phyloP scores from a whole-genome alignment of 2,888 invertebrate species.

The Cantharis rufa region DNA sequence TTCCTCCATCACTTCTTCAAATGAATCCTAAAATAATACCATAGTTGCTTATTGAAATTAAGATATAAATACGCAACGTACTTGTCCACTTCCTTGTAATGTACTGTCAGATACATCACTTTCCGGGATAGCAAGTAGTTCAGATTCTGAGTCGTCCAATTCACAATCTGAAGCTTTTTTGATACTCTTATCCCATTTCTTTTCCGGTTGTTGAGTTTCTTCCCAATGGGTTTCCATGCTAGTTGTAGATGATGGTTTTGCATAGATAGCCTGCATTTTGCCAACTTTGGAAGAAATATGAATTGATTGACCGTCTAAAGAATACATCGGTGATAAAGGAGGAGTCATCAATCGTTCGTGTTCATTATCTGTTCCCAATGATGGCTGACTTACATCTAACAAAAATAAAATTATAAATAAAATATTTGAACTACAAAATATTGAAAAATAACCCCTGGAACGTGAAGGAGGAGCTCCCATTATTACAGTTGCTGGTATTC shows the following conservation, averaged over 20 bases:
- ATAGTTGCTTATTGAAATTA: neutral
- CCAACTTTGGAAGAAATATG: slow-evolving; percentile 54
- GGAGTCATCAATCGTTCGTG: slow-evolving; percentile 61
- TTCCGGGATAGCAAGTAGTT: slow-evolving; percentile 87
- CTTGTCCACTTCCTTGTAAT: slow-evolving; percentile 70
- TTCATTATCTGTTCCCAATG: slow-evolving; percentile 71
- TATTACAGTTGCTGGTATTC: slow-evolving; percentile 79
- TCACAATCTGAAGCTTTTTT: slow-evolving; percentile 57
- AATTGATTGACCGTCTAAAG: slow-evolving; percentile 60
- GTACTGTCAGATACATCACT: slow-evolving; percentile 87
- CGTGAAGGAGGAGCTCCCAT: slow-evolving; percentile 71
- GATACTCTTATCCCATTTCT: slow-evolving; percentile 42
- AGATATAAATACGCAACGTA: slow-evolving; percentile 2
- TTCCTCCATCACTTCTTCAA: slow-evolving; percentile 48
- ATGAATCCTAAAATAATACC: slow-evolving; percentile 42
- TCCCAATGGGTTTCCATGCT: slow-evolving; percentile 74
- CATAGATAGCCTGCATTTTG: slow-evolving; percentile 53
- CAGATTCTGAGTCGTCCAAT: slow-evolving; percentile 86
- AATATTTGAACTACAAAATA: neutral
- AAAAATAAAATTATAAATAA: slow-evolving; percentile 1
- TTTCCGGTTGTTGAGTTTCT: slow-evolving; percentile 59
- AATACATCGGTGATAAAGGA: slow-evolving; percentile 66
- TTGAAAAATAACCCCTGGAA: slow-evolving; percentile 62
- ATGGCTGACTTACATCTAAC: slow-evolving; percentile 76
- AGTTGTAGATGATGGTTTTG: slow-evolving; percentile 53